Evolutionary conservation across 2,797 vertebrate genomes (phyloP), one percentile per base, ranked within the genome.

Genomic region (Mastacembelus armatus): DNA sequence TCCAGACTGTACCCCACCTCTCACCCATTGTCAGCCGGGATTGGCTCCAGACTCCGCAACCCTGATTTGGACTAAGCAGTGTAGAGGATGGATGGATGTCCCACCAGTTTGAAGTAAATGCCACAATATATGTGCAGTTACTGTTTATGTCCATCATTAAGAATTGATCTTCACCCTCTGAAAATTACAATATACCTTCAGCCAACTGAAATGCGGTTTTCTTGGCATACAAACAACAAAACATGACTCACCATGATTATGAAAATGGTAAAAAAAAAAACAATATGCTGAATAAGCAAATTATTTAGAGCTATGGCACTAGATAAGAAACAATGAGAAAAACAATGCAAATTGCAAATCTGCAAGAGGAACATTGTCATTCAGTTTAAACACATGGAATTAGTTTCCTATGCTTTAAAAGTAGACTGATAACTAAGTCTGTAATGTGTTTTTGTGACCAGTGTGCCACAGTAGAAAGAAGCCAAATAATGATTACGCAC

Each of bases 401-500:
- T 35, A 35, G 33, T 35, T 12, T 15, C n/a, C n/a, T n/a, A n/a
- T n/a, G n/a, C n/a, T n/a, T n/a, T n/a, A 35, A 14, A 12, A 30
- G 14, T 6, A 48, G 9, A 27, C 43, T 33, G 2, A 4, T 27
- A 47, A 32, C 18, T 26, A 11, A 5, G 63, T 39, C 52, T 56
- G 42, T n/a, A n/a, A 22, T 29, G 42, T 33, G 19, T 16, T 10
- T 60, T 30, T 55, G 36, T 38, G 29, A 16, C 33, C 9, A 65
- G 18, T 44, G 26, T 59, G 30, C 29, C 56, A 64, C 38, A 77
- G 59, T 82, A 61, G 60, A 65, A 68, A 73, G 15, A 60, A 65
- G 26, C 35, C 68, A 72, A 79, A 79, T 81, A 65, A 83, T 77
- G 35, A 67, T 58, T 42, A 77, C 63, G 24, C 60, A 71, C 66